Conservation (phyloP, 2,888 invertebrate genomes). For the Drosophila limbata region DNA sequence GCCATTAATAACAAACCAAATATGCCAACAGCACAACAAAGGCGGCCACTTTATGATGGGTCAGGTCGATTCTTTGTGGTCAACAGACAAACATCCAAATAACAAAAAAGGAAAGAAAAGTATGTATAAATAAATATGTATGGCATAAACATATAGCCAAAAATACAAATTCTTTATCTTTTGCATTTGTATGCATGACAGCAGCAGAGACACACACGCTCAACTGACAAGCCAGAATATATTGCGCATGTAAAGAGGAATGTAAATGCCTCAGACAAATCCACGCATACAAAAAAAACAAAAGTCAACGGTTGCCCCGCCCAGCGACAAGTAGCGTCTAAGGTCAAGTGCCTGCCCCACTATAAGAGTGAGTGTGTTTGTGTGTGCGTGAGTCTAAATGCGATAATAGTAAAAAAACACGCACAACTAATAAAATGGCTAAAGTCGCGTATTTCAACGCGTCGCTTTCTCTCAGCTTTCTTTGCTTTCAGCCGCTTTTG, state of each 20-base stretch:
- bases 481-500: conserved; percentile 21
- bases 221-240: conserved; percentile 62
- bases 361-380: conserved; percentile 13
- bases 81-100: conserved; percentile 30
- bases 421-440: conserved; percentile 79
- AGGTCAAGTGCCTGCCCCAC: conserved; percentile 64
- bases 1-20: conserved; percentile 56
- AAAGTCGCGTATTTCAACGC: conserved; percentile 70
- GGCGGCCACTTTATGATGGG: conserved; percentile 62
- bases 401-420: conserved; percentile 79
- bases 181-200: conserved; percentile 75
- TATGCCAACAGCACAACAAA: conserved; percentile 35
- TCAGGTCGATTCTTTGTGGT: conserved; percentile 64
- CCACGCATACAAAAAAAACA: conserved; percentile 26
- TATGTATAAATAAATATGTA: conserved; percentile 22
- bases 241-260: conserved; percentile 74
- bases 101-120: conserved; percentile 8
- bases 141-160: conserved; percentile 26
- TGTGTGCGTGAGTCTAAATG: conserved; percentile 37
- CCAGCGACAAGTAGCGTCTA: conserved; percentile 34
- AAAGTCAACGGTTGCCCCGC: conserved; percentile 48
- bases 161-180: conserved; percentile 62
- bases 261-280: conserved; percentile 66
- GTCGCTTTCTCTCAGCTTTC: conserved; percentile 32
- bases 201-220: conserved; percentile 30